Conservation (phyloP, 2,113 vertebrate species). For the Bettongia penicillata region DNA sequence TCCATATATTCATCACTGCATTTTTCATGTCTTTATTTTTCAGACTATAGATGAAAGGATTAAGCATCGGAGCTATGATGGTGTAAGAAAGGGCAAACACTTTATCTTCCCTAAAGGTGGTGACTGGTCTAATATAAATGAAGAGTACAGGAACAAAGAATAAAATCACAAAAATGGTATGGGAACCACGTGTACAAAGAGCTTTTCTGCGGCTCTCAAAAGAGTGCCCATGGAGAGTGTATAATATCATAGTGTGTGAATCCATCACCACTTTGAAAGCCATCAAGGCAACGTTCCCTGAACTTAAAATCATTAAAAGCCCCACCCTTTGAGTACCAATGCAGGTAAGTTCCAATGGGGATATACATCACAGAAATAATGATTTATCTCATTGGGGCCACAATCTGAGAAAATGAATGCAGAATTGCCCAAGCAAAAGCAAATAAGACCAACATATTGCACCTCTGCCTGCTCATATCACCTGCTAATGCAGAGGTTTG, state of each 20-base stretch:
- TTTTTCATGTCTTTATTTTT: constrained; percentile 51
- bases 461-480: constrained; percentile 45
- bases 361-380: constrained; percentile 47
- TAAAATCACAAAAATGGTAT: constrained; percentile 43
- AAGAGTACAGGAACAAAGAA: constrained; percentile 44
- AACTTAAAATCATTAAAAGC: constrained; percentile 32
- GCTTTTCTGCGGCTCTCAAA: background rate
- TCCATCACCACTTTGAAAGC: constrained; percentile 16
- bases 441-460: background rate
- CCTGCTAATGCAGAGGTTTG: constrained; percentile 42
- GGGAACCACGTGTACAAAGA: constrained; percentile 65
- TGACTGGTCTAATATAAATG: background rate
- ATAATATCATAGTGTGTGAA: constrained; percentile 29
- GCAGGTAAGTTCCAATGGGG: constrained; percentile 50
- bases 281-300: constrained; percentile 9
- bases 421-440: constrained; percentile 17
- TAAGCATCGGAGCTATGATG: constrained; percentile 38
- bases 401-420: constrained; percentile 44
- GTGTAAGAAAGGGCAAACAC: constrained; percentile 38
- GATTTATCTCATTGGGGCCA: constrained; percentile 59
- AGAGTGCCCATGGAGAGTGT: background rate
- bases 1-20: background rate
- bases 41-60: constrained; percentile 46
- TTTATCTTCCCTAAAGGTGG: constrained; percentile 4
- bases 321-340: background rate